These are phyloP conservation scores for Caenorhabditis afra DNA, from an alignment of 2,888 invertebrate genomes.

Conservation along the genomic window DNA sequence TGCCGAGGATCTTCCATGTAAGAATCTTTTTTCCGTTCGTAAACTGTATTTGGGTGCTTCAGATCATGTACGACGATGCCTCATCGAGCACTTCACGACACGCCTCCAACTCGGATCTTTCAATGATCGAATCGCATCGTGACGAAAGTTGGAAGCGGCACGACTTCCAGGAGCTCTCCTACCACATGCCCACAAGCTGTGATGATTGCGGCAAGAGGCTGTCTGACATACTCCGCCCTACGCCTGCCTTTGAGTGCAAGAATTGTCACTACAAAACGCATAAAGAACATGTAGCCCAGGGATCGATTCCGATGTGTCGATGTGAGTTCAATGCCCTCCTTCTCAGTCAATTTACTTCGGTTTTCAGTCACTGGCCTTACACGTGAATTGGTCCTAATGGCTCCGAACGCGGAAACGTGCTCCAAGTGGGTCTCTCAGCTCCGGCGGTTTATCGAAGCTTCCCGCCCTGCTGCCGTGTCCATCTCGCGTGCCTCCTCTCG, in stretches of 20 bases:
- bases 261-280: slow-evolving; percentile 85
- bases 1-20: slow-evolving; percentile 95
- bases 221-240: slow-evolving; percentile 95
- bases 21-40: slow-evolving; percentile 1
- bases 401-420: slow-evolving; percentile 90
- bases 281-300: slow-evolving; percentile 89
- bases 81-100: slow-evolving; percentile 58
- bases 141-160: slow-evolving; percentile 83
- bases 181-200: slow-evolving; percentile 85
- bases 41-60: slow-evolving; percentile 9
- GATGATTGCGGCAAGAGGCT: slow-evolving; percentile 97
- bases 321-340: too few relatives aligned
- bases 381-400: slow-evolving; percentile 93
- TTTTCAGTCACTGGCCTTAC: slow-evolving; percentile 83
- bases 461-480: slow-evolving; percentile 37
- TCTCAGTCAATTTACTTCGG: too few relatives aligned
- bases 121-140: slow-evolving; percentile 44
- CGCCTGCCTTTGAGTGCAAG: slow-evolving; percentile 96
- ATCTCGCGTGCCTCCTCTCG: slow-evolving; percentile 59
- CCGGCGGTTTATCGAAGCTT: slow-evolving; percentile 83
- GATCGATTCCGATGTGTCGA: slow-evolving; percentile 67
- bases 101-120: slow-evolving; percentile 68
- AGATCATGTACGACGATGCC: slow-evolving; percentile 93
- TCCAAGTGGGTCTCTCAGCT: slow-evolving; percentile 93
- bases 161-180: slow-evolving; percentile 82